Evolutionary conservation across 2,888 invertebrate genomes (phyloP).

Genomic region (Timandra comae): DNA sequence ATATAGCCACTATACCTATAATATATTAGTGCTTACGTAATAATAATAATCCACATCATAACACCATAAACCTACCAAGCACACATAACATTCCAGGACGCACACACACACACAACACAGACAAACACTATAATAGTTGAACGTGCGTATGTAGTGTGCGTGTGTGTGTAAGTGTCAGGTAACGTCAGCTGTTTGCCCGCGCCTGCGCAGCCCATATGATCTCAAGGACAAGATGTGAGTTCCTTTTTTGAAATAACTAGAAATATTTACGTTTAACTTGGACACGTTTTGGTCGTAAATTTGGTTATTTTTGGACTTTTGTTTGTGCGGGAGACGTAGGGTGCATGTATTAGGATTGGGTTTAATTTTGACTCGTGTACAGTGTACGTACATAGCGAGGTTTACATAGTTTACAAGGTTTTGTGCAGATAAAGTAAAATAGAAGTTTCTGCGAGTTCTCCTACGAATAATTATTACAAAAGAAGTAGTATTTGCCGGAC

Average conservation of each 20-base stretch:
- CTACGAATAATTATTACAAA: too few relatives aligned
- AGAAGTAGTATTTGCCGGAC: too few relatives aligned
- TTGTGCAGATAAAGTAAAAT: too few relatives aligned
- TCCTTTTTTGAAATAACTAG: constrained; percentile 29
- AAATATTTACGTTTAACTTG: constrained; percentile 18
- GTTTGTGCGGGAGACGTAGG: constrained; percentile 12
- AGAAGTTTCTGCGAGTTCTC: too few relatives aligned
- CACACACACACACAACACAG: constrained; percentile 5
- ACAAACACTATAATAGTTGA: neutral
- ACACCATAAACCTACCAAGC: too few relatives aligned
- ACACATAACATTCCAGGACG: constrained; percentile 6
- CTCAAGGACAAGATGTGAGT: constrained; percentile 63
- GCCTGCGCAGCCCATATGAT: constrained; percentile 65
- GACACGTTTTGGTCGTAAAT: constrained; percentile 22
- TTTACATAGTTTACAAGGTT: too few relatives aligned
- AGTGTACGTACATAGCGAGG: too few relatives aligned
- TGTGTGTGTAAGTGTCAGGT: constrained; percentile 54
- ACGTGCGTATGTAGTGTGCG: constrained; percentile 10
- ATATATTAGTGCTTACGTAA: too few relatives aligned
- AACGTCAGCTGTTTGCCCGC: constrained; percentile 65
- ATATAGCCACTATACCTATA: too few relatives aligned
- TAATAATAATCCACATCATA: too few relatives aligned
- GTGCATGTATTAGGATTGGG: too few relatives aligned
- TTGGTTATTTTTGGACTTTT: constrained; percentile 1
- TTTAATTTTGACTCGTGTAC: too few relatives aligned